Conservation (phyloP, 2,113 vertebrate species). For the Egretta garzetta region DNA sequence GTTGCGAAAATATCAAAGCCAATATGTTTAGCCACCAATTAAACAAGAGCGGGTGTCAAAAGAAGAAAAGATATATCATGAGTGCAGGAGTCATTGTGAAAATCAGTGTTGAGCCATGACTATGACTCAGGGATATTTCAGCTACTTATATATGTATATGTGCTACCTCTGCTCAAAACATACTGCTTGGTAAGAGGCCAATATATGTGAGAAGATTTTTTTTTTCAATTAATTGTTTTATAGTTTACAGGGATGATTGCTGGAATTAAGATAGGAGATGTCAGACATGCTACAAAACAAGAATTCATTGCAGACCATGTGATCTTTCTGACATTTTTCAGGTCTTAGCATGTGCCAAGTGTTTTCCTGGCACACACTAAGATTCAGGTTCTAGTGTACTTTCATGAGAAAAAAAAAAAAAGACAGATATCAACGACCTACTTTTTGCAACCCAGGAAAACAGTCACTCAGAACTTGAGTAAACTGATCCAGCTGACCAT, state of each 20-base stretch:
- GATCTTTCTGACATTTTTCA: background rate
- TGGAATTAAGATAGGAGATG: background rate
- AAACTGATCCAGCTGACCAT: conserved; percentile 7
- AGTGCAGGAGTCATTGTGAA: background rate
- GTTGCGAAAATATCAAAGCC: background rate
- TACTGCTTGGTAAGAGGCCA: background rate
- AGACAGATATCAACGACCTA: background rate
- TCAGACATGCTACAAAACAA: background rate
- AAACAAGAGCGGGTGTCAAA: background rate
- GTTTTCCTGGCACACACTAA: background rate
- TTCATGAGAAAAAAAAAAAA: background rate
- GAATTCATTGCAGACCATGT: background rate
- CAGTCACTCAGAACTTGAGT: background rate
- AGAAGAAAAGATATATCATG: background rate
- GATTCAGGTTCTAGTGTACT: background rate
- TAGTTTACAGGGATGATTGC: background rate
- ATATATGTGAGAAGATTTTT: background rate
- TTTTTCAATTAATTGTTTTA: background rate
- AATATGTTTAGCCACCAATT: background rate
- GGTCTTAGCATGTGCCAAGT: background rate
- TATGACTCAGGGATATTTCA: background rate
- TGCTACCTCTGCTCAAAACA: background rate
- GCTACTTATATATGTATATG: background rate
- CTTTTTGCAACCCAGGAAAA: background rate
- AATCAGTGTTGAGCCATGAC: background rate